Percentiles rank a stretch among this genome's conserved stretches.
Evolutionary conservation across 2,797 vertebrate species (phyloP).

Genomic region (Petrocephalus schoutedeni): DNA sequence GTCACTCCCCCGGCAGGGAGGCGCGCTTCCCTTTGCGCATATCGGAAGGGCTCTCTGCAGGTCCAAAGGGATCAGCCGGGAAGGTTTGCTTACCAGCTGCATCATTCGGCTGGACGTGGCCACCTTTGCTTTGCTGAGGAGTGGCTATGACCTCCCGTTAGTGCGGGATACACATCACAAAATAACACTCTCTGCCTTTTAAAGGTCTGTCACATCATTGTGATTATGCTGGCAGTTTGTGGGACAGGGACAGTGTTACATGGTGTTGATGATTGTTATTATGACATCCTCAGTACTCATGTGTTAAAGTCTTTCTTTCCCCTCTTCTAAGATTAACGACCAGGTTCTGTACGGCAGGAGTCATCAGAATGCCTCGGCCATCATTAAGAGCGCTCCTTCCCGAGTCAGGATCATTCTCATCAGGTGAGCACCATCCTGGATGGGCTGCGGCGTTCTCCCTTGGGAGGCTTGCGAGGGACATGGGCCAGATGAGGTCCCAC

Average conservation of each 20-base stretch:
- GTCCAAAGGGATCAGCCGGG: not conserved
- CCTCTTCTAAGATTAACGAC: conserved; percentile 74
- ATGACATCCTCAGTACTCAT: not conserved
- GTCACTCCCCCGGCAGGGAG: not conserved
- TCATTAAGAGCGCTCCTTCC: conserved; percentile 81
- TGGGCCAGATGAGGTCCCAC: not conserved
- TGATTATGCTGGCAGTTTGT: not conserved
- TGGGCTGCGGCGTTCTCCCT: not conserved
- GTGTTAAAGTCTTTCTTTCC: not conserved
- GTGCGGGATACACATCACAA: not conserved
- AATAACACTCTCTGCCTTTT: not conserved
- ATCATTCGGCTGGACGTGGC: not conserved
- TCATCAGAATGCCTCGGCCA: conserved; percentile 92
- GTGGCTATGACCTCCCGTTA: not conserved
- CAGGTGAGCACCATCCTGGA: conserved; percentile 63
- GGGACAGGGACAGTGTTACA: not conserved
- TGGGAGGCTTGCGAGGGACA: not conserved
- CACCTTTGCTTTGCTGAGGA: not conserved
- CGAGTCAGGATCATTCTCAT: conserved; percentile 88
- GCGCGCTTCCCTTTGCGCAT: conserved; percentile 5
- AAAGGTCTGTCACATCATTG: not conserved
- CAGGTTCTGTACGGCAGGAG: conserved; percentile 90
- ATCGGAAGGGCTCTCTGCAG: not conserved
- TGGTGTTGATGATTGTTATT: not conserved
- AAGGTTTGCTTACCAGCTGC: not conserved